phyloP scores from a whole-genome alignment of 2,113 vertebrate species.

The Bothrops jararaca region DNA sequence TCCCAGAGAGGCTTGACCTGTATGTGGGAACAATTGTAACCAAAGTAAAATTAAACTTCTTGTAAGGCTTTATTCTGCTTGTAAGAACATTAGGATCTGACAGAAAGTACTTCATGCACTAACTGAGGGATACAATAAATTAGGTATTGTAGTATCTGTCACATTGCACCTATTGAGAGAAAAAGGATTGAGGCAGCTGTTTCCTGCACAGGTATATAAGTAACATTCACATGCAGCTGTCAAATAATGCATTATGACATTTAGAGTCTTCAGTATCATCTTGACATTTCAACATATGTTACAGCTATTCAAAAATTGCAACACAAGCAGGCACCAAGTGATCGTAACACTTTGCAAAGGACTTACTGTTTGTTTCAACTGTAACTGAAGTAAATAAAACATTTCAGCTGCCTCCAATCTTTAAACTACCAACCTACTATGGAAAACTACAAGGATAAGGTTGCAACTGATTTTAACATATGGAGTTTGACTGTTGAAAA shows the following conservation, averaged over 20 bases:
- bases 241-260: constrained; percentile 27
- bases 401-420: neutral
- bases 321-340: neutral
- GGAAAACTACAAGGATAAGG: neutral
- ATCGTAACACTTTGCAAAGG: neutral
- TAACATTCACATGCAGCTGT: constrained; percentile 41
- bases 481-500: neutral
- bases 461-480: neutral
- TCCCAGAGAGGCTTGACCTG: constrained; percentile 34
- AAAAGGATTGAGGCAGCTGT: constrained; percentile 22
- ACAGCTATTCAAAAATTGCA: neutral
- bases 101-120: neutral
- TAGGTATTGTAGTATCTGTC: constrained; percentile 25
- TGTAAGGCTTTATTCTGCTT: constrained; percentile 8
- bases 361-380: neutral
- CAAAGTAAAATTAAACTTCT: constrained; percentile 27
- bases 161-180: neutral
- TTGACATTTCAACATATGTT: constrained; percentile 34
- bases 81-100: neutral
- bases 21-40: constrained; percentile 24
- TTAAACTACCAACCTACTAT: neutral
- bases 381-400: neutral
- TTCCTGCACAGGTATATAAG: constrained; percentile 47
- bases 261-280: constrained; percentile 14
- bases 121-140: constrained; percentile 20